Evolutionary conservation across 1,140 invertebrate genomes (phyloP).

Genomic region (Samia ricini): DNA sequence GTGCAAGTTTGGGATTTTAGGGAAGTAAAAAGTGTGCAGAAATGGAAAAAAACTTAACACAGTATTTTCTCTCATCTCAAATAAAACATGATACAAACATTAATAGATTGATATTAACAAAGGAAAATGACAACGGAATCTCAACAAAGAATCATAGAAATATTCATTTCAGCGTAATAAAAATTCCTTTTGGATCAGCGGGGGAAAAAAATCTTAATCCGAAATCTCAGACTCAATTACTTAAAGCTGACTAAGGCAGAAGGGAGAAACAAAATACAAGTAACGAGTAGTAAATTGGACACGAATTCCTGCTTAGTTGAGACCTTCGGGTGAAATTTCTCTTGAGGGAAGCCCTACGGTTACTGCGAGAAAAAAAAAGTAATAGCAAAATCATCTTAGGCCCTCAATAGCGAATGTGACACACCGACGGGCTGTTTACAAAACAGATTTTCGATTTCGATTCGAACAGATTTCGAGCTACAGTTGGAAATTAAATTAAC

Average conservation of each 20-base stretch:
- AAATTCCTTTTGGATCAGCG: background rate
- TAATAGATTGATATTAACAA: background rate
- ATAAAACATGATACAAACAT: too few species aligned
- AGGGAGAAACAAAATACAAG: constrained; percentile 14
- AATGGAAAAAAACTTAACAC: too few species aligned
- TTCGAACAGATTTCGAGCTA: too few species aligned
- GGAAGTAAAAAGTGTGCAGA: too few species aligned
- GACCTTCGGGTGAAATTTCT: constrained; percentile 19
- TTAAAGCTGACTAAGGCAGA: constrained; percentile 8
- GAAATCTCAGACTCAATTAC: constrained; percentile 9
- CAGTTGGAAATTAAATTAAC: too few species aligned
- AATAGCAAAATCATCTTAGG: constrained; percentile 28
- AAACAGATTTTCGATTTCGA: constrained; percentile 11
- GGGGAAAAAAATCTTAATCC: constrained; percentile 5
- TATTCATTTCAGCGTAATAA: background rate
- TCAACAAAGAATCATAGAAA: background rate
- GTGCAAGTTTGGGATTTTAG: too few species aligned
- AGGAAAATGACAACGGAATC: too few species aligned
- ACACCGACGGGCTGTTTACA: constrained; percentile 12
- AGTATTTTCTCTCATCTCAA: too few species aligned
- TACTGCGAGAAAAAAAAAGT: constrained; percentile 27
- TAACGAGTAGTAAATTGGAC: constrained; percentile 33
- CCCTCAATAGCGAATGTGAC: constrained; percentile 24
- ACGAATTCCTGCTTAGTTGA: constrained; percentile 26
- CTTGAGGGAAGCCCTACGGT: constrained; percentile 19